Evolutionary conservation across 2,113 vertebrate genomes (phyloP).

Genomic region (Climacteris rufus): DNA sequence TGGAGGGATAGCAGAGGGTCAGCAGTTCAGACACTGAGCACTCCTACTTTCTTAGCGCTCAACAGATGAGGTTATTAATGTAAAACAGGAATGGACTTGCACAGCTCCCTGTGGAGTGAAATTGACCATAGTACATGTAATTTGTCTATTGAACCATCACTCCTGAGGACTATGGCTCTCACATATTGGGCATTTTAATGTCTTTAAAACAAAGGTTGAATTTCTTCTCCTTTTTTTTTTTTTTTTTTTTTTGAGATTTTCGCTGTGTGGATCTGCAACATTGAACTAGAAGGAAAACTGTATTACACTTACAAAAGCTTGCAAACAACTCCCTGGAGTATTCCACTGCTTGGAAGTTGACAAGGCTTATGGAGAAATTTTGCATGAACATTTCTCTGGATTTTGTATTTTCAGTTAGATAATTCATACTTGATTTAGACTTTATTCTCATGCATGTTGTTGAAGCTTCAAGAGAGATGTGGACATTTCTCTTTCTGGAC

Average conservation of each 20-base stretch:
- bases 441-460: not conserved
- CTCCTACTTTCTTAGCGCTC: not conserved
- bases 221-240: not conserved
- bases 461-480: not conserved
- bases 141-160: not conserved
- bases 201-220: not conserved
- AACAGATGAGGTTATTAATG: not conserved
- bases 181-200: not conserved
- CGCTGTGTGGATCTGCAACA: not conserved
- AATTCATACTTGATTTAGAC: not conserved
- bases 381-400: not conserved
- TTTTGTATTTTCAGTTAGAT: not conserved
- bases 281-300: not conserved
- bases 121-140: not conserved
- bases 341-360: not conserved
- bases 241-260: not conserved
- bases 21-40: not conserved
- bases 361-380: not conserved
- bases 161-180: not conserved
- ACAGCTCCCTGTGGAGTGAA: not conserved
- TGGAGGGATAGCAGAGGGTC: not conserved
- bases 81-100: not conserved
- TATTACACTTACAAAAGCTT: not conserved
- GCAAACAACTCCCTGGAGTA: not conserved
- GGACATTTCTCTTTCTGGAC: not conserved